Percentiles rank a stretch among this genome's conserved stretches.
These are phyloP conservation scores for Oryctes rhinoceros DNA, from an alignment of 1,140 invertebrate species.

Conservation along the genomic window DNA sequence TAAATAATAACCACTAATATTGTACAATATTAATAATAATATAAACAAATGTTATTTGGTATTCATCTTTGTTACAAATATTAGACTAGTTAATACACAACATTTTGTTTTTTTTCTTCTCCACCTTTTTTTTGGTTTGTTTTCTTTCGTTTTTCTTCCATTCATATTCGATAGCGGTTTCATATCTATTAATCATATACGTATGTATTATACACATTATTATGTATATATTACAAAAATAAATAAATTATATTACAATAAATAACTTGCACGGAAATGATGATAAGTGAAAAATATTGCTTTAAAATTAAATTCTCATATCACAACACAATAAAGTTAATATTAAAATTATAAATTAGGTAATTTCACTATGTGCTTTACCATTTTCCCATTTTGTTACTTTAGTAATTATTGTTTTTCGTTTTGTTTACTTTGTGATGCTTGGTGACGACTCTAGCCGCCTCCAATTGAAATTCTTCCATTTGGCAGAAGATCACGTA, in stretches of 20 bases:
- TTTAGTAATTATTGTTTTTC: conserved; percentile 44
- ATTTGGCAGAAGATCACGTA: conserved; percentile 81
- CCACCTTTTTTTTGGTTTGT: background rate
- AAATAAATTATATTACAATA: conserved; percentile 37
- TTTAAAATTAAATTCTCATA: conserved; percentile 31
- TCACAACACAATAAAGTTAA: conserved; percentile 29
- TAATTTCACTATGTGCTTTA: conserved; percentile 23
- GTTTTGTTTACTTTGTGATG: conserved; percentile 48
- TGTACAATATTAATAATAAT: conserved; percentile 24
- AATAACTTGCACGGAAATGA: conserved; percentile 35
- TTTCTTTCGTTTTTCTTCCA: conserved; percentile 2
- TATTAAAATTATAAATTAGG: conserved; percentile 11
- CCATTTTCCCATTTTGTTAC: background rate
- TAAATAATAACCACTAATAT: background rate
- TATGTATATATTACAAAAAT: conserved; percentile 34
- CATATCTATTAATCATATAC: background rate
- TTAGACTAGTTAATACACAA: conserved; percentile 37
- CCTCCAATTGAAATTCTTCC: conserved; percentile 77
- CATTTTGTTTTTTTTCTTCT: conserved; percentile 11
- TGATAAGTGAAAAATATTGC: conserved; percentile 29
- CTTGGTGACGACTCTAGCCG: conserved; percentile 61
- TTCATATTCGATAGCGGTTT: conserved; percentile 3
- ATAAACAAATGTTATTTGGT: conserved; percentile 31
- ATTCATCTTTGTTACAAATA: conserved; percentile 35
- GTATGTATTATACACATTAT: conserved; percentile 1